phyloP scores from a whole-genome alignment of 2,113 vertebrate species.

The Tragelaphus scriptus region DNA sequence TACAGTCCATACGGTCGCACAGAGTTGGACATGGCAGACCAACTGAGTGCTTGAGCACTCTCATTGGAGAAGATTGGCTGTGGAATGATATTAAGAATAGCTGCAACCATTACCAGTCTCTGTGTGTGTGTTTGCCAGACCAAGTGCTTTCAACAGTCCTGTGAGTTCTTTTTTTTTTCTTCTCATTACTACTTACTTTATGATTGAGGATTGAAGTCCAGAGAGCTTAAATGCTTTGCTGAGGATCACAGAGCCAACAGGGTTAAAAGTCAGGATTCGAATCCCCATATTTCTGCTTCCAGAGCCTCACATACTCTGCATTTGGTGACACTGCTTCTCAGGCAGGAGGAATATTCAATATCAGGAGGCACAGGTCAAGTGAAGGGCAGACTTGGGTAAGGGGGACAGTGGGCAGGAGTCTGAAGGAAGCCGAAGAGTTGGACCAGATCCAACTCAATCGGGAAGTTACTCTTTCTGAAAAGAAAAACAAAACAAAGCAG shows the following conservation, averaged over 20 bases:
- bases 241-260: neutral
- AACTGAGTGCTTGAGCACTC: neutral
- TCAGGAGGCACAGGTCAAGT: neutral
- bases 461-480: neutral
- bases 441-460: neutral
- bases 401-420: neutral
- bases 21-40: neutral
- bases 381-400: neutral
- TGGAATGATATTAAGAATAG: conserved; percentile 25
- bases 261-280: neutral
- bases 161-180: neutral
- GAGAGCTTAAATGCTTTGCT: neutral
- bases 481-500: neutral
- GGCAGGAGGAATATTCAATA: neutral
- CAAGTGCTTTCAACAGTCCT: neutral
- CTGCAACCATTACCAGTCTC: neutral
- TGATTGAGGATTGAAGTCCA: neutral
- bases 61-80: neutral
- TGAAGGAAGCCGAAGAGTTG: neutral
- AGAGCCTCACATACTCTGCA: neutral
- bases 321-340: neutral
- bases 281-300: neutral
- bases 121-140: neutral
- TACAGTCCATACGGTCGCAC: neutral
- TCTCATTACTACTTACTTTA: neutral